Evolutionary conservation across 2,888 invertebrate species (phyloP), one percentile per base, ranked within the genome.

Genomic region (Clepsis dumicolana): DNA sequence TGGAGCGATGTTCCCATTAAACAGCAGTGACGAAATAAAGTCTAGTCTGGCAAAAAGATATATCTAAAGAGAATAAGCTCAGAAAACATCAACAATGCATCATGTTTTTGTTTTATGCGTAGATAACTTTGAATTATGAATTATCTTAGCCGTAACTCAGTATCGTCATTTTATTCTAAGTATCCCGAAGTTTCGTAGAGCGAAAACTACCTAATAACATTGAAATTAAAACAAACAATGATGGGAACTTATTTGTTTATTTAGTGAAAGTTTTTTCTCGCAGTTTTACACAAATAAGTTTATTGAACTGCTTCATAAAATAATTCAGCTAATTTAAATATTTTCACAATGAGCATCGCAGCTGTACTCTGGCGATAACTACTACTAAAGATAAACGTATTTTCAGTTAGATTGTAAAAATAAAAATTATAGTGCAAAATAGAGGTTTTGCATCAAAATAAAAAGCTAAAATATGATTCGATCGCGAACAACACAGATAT

Each of bases 241-340:
- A 18, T 16, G 27, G 24, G 27, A 52, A 52, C 52, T 29, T 41
- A 57, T 44, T 18, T 44, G 29, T 52, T 59, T 50, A 59, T 32
- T 44, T 44, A n/a, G 48, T 1, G 1, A 7, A 24, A 41, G 41
- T 50, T 2, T 21, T 54, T 32, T 8, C 53, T 65, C 12, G 4
- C 29, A 38, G 41, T 52, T 59, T 65, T 65, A 32, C 53, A 53
- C 44, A 59, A 38, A 60, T 60, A 44, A 53, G 60, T 65, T 60
- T 60, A 65, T 41, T 59, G 65, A 60, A 65, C 29, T 60, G 25
- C 57, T 38, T 32, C n/a, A 35, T 61, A 32, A 65, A 60, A 61
- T 54, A 61, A 54, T 54, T 53, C 60, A 29, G 65, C n/a, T 44
- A 44, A 60, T 65, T 65, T 60, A 41, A 65, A 61, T 25, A 59